Evolutionary conservation across 2,888 invertebrate species (phyloP).

Genomic region (Leistus spinibarbis): DNA sequence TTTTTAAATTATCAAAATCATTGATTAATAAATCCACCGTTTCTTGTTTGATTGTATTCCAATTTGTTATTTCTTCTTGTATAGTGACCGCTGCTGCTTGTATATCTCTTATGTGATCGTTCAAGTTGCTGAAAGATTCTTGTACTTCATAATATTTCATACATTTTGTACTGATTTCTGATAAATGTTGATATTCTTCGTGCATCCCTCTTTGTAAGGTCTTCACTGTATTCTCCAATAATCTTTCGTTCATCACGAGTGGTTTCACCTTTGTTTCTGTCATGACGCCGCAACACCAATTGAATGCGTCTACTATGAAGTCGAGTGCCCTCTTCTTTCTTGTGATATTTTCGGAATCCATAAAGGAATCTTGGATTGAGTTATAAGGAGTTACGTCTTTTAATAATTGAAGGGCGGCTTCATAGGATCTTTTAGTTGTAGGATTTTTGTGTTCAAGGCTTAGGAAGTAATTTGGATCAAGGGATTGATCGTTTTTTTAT

Average conservation of each 20-base stretch:
- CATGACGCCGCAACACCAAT: conserved; percentile 36
- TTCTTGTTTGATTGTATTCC: neutral
- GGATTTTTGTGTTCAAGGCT: no score
- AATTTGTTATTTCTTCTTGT: neutral
- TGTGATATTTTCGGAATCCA: no score
- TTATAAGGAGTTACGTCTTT: no score
- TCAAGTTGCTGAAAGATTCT: neutral
- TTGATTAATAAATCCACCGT: neutral
- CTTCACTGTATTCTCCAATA: neutral
- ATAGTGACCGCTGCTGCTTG: neutral
- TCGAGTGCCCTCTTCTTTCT: neutral
- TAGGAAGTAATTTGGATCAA: neutral
- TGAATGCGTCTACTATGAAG: conserved; percentile 27
- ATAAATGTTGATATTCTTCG: neutral
- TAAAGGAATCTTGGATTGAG: no score
- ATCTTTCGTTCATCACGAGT: conserved; percentile 7
- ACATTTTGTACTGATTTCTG: no score
- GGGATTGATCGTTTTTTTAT: neutral
- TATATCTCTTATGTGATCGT: neutral
- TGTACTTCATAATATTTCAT: neutral
- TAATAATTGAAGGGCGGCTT: no score
- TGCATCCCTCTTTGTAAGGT: conserved; percentile 3
- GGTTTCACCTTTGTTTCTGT: conserved; percentile 15
- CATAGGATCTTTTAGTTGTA: no score
- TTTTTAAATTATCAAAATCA: no score